These are phyloP conservation scores for Diadema setosum DNA, from an alignment of 35 echinoderm and acorn worm genomes.

Conservation along the genomic window DNA sequence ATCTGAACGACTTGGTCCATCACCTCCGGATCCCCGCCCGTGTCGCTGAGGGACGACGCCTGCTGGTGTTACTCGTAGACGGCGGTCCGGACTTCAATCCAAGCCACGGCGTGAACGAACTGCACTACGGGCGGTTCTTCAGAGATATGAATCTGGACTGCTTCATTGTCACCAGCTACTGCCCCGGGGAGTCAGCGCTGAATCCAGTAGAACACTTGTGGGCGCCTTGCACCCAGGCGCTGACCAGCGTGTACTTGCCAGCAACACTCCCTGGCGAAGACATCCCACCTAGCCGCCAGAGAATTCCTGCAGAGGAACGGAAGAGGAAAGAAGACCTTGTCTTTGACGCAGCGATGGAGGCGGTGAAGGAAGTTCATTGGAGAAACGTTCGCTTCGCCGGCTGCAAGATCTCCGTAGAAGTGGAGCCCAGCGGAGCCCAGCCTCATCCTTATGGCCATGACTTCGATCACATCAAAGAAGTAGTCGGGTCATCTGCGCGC, in stretches of 20 bases:
- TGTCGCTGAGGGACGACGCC: too few species aligned
- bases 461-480: not conserved
- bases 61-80: not conserved
- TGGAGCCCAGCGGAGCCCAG: not conserved
- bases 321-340: conserved; percentile 21
- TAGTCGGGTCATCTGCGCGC: not conserved
- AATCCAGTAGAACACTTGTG: conserved; percentile 33
- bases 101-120: conserved; percentile 31
- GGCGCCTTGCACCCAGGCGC: conserved; percentile 1
- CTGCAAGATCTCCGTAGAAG: not conserved
- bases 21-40: not conserved
- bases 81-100: conserved; percentile 47
- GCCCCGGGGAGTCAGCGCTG: conserved; percentile 25
- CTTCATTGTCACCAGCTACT: conserved; percentile 3
- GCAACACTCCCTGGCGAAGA: conserved; percentile 1
- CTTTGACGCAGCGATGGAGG: conserved; percentile 28
- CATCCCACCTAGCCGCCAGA: not conserved
- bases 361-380: conserved; percentile 23
- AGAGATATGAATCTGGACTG: not conserved
- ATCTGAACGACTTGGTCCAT: conserved; percentile 22
- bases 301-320: not conserved
- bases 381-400: not conserved
- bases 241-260: not conserved
- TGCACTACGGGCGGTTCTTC: conserved; percentile 29
- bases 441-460: not conserved